Base-by-base conservation (phyloP, 2,888 invertebrate species). In the Andrena marginata region DNA sequence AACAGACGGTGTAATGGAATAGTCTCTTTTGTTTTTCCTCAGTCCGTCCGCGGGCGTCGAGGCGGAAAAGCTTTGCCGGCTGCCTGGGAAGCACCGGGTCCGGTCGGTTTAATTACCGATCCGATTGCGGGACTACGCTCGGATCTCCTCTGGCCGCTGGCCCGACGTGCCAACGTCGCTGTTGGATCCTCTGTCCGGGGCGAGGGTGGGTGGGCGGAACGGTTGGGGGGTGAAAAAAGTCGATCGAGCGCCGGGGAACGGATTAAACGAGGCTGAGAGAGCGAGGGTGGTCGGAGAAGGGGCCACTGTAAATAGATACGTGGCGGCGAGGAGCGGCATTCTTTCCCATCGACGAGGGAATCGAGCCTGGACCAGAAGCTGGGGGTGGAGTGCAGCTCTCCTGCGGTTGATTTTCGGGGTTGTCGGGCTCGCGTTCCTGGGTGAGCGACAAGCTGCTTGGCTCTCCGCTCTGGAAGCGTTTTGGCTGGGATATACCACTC, bases 41-140 rank as follows among this genome's bases (percentile, higher is more conserved):
- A 62, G 48, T 75, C 56, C 63, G 63, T 73, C 29, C 33, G 72
- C 54, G 72, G 51, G 80, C 80, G 73, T 81, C 81, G 74, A 74
- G 51, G 33, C 80, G 80, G 73, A 81, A 74, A 81, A 73, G 74
- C 81, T 80, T 74, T 60, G 49, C 42, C 42, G 80, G 69, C 73
- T 78, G 48, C 48, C 67, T 49, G 56, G 71, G 63, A 54, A 71
- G 68, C 56, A 82, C 65, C 75, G 54, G 35, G 56, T 59, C 23
- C 68, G 42, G 69, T 49, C 64, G 76, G 77, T 82, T 82, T 82
- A 82, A 82, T 82, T 82, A 82, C 82, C 82, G 82, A 82, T 82
- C 82, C 82, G 82, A 82, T 82, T 82, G 77, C 82, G 77, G 69
- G 68, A 56, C 65, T 48, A 68, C 74, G 68, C 23, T 80, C 49